Evolutionary conservation across 2,113 vertebrate genomes (phyloP).

Genomic region (Lepisosteus osseus): DNA sequence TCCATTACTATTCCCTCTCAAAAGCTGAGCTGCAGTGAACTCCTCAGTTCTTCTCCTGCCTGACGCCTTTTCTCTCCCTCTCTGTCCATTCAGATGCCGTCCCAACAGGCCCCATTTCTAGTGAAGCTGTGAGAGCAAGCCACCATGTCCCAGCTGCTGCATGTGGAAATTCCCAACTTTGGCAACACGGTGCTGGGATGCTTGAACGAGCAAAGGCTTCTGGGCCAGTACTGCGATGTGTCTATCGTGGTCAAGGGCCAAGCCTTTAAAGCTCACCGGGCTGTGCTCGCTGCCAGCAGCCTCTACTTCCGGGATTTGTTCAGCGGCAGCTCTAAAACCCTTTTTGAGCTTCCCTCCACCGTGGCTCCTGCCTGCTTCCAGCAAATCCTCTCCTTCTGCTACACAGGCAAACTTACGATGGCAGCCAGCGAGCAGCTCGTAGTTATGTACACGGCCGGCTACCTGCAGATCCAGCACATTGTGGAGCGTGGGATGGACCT

Average conservation of each 20-base stretch:
- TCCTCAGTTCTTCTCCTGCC: conserved; percentile 1
- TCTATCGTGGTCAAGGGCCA: conserved; percentile 98
- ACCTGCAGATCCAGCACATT: conserved; percentile 98
- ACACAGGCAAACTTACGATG: conserved; percentile 97
- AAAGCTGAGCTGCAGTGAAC: too few relatives aligned
- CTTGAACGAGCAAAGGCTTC: conserved; percentile 91
- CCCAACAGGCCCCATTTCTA: conserved; percentile 53
- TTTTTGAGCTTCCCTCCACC: conserved; percentile 92
- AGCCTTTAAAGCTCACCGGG: conserved; percentile 94
- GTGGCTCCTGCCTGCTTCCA: conserved; percentile 95
- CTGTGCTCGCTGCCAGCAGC: conserved; percentile 93
- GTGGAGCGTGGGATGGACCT: conserved; percentile 95
- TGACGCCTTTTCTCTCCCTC: neutral
- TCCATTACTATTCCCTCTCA: neutral
- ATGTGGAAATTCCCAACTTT: conserved; percentile 97
- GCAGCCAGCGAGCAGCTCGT: conserved; percentile 97
- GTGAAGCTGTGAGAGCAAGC: conserved; percentile 66
- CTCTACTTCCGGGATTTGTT: conserved; percentile 96
- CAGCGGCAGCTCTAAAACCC: conserved; percentile 90
- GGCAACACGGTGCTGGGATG: conserved; percentile 94
- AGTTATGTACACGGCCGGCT: conserved; percentile 98
- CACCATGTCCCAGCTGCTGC: conserved; percentile 95
- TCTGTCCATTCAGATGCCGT: conserved; percentile 73
- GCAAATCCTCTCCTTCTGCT: conserved; percentile 97
- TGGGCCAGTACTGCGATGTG: conserved; percentile 96